Percentiles rank a stretch among this genome's conserved stretches.
Evolutionary conservation across 2,888 invertebrate species (phyloP).

Genomic region (Tiphia femorata): DNA sequence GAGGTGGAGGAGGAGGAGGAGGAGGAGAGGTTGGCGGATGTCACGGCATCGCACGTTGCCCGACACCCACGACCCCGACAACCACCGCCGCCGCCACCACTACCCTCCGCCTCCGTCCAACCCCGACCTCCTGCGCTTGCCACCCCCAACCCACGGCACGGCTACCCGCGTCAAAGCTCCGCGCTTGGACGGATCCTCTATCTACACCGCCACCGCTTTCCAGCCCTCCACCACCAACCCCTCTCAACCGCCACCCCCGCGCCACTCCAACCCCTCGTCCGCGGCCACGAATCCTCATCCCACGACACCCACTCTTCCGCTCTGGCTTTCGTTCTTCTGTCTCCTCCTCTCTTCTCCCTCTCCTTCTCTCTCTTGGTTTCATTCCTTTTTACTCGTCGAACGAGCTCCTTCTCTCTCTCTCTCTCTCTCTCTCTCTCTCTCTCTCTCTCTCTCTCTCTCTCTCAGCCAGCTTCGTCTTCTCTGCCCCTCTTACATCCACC

Average conservation of each 20-base stretch:
- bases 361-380: not conserved
- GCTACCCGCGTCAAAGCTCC: conserved; percentile 52
- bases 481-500: not conserved
- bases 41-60: conserved; percentile 60
- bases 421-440: not conserved
- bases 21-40: conserved; percentile 50
- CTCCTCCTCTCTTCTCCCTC: not conserved
- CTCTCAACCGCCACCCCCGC: conserved; percentile 9
- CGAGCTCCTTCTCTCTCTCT: not conserved
- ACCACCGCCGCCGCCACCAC: conserved; percentile 24
- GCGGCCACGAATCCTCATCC: conserved; percentile 3
- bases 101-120: conserved; percentile 8
- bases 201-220: too few relatives aligned
- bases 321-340: not conserved
- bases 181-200: conserved; percentile 40
- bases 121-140: conserved; percentile 13
- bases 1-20: conserved; percentile 17
- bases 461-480: not conserved
- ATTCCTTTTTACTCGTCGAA: not conserved
- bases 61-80: conserved; percentile 48
- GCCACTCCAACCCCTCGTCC: not conserved
- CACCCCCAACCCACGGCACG: conserved; percentile 26
- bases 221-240: conserved; percentile 8
- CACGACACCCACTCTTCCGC: not conserved
- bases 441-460: not conserved